These are phyloP conservation scores for Coreoperca whiteheadi DNA, from an alignment of 2,113 vertebrate species.

Conservation along the genomic window DNA sequence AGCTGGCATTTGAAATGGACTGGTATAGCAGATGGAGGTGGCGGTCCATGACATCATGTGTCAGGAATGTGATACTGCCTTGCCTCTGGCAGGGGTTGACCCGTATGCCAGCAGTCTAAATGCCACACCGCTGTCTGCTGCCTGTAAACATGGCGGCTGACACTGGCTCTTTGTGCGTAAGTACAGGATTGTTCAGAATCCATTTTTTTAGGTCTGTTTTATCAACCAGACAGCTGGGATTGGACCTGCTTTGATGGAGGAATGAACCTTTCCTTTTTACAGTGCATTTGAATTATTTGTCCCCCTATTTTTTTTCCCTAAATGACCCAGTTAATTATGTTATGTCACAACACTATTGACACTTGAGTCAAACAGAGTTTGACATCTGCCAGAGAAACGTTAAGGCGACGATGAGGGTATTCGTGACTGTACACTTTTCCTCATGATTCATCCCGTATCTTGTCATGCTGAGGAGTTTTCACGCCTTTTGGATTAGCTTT, in stretches of 20 bases:
- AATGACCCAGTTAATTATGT: not conserved
- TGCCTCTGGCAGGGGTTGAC: slow-evolving; percentile 34
- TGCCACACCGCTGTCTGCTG: slow-evolving; percentile 43
- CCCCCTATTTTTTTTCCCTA: not conserved
- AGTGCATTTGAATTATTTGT: not conserved
- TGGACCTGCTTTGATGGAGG: not conserved
- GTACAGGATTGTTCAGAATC: slow-evolving; percentile 18
- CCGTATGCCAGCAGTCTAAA: slow-evolving; percentile 34
- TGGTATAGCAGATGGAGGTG: slow-evolving; percentile 38
- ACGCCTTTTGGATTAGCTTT: slow-evolving; percentile 48
- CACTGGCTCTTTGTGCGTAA: not conserved
- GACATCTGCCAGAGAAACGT: not conserved
- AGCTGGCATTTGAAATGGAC: slow-evolving; percentile 28
- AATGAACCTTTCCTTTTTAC: not conserved
- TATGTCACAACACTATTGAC: not conserved
- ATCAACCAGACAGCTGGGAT: not conserved
- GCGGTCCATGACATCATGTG: slow-evolving; percentile 64
- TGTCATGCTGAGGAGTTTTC: slow-evolving; percentile 54
- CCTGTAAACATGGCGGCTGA: slow-evolving; percentile 60
- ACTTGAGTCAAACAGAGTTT: not conserved
- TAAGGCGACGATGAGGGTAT: slow-evolving; percentile 65
- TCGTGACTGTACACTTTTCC: slow-evolving; percentile 73
- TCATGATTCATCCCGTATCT: slow-evolving; percentile 51
- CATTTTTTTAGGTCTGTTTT: slow-evolving; percentile 36
- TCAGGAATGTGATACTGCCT: slow-evolving; percentile 61